Base-by-base conservation (phyloP, 2,888 invertebrate genomes). In the Acholoe squamosa region DNA sequence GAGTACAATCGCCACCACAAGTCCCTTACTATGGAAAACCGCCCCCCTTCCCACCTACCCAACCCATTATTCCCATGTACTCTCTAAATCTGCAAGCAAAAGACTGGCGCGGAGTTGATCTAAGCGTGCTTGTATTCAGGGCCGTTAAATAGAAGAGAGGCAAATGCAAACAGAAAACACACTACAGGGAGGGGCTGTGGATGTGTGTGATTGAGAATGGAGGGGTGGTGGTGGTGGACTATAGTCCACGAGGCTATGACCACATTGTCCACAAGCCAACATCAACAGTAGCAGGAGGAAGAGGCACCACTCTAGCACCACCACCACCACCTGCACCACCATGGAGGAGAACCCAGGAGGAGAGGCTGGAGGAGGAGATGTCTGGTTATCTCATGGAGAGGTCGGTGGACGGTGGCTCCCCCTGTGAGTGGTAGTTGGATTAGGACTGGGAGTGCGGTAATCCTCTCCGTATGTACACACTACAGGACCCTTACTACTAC, bases 141-240 rank as follows among this genome's bases (percentile, higher is more conserved):
- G 10, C n/a, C 28, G 84, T 84, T 84, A 28, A 71, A 71, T 71
- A 28, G 71, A 84, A 33, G 33, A 51, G 51, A 25, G 84, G 84
- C 25, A 51, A 84, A 84, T 84, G 51, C 84, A 84, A 84, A 84
- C 84, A 84, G 33, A 84, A 84, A 84, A 84, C 84, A 77, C 77
- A 19, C 5, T n/a, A 1, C n/a, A 19, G 31, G 31, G 34, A 77
- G 34, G 77, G 77, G 34, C 25, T 77, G 77, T 28, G 77, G 61
- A 43, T 43, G n/a, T 67, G 67, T 67, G 67, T 67, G 67, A 25
- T 67, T n/a, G 67, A 67, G 67, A 25, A 67, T 77, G 1, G 77
- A 19, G 34, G 84, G n/a, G 84, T 22, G 43, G 33, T 80, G n/a
- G 10, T 31, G 33, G 84, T 34, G 0, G 71, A 25, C n/a, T 14